Percentiles rank a stretch among this genome's conserved stretches.
phyloP scores from a whole-genome alignment of 2,797 vertebrate genomes.

The Lacerta agilis region DNA sequence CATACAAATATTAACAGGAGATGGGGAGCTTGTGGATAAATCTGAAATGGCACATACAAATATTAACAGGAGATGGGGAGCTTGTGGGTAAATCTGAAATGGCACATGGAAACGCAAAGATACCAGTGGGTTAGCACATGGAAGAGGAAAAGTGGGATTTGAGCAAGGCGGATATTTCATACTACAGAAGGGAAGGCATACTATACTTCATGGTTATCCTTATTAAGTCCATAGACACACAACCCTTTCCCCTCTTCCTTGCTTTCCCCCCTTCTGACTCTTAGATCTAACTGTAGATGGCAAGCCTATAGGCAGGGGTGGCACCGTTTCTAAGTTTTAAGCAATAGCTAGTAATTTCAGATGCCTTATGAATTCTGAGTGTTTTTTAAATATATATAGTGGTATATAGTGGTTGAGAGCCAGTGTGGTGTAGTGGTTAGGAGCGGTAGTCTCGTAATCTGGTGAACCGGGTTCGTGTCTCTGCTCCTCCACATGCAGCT shows the following conservation, averaged over 20 bases:
- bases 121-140: not conserved
- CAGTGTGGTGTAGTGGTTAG: no score
- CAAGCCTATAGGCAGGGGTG: not conserved
- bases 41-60: no score
- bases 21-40: no score
- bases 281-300: not conserved
- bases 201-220: not conserved
- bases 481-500: no score
- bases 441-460: no score
- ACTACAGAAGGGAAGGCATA: not conserved
- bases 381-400: no score
- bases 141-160: not conserved
- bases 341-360: no score
- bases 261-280: not conserved
- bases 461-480: no score
- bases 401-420: no score
- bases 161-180: not conserved
- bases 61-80: not conserved
- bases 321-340: not conserved
- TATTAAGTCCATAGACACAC: not conserved
- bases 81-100: not conserved
- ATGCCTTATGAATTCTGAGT: no score
- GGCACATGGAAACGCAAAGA: not conserved
- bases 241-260: not conserved
- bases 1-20: not conserved